Evolutionary conservation across 1,140 invertebrate species (phyloP).

Genomic region (Tachypleus tridentatus): DNA sequence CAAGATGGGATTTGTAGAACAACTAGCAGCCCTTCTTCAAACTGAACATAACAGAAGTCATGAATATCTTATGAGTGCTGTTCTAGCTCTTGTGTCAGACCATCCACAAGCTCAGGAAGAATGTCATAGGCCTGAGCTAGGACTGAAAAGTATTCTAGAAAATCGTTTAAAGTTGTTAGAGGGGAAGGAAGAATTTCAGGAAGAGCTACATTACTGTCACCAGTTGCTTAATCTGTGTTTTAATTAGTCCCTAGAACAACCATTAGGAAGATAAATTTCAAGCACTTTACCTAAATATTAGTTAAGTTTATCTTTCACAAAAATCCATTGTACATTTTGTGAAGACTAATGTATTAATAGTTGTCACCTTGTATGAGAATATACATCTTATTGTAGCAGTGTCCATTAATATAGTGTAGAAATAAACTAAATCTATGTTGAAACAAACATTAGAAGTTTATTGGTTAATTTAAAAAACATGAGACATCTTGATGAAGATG

Average conservation of each 20-base stretch:
- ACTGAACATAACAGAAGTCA: constrained; percentile 35
- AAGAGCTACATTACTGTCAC: constrained; percentile 5
- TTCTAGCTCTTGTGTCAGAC: constrained; percentile 37
- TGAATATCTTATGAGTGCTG: constrained; percentile 43
- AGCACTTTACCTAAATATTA: too few species aligned
- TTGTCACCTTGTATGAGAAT: too few species aligned
- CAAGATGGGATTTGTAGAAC: constrained; percentile 47
- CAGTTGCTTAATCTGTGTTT: constrained; percentile 2
- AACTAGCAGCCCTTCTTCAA: constrained; percentile 39
- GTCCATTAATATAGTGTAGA: too few species aligned
- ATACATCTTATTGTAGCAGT: too few species aligned
- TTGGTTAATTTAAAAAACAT: too few species aligned
- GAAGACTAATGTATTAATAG: too few species aligned
- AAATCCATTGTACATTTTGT: too few species aligned
- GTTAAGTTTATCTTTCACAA: too few species aligned
- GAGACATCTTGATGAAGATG: too few species aligned
- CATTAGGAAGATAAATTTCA: neutral
- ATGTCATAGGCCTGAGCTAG: constrained; percentile 39
- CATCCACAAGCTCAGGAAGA: constrained; percentile 38
- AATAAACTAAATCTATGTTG: too few species aligned
- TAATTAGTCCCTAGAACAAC: neutral
- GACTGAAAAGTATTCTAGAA: constrained; percentile 34
- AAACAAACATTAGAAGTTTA: too few species aligned
- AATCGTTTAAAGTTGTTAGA: constrained; percentile 2
- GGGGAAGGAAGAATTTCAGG: constrained; percentile 2